A percentile compares a stretch with the other conserved stretches of the same genome.
Evolutionary conservation across 2,797 vertebrate genomes (phyloP).

Genomic region (Phoebastria nigripes): DNA sequence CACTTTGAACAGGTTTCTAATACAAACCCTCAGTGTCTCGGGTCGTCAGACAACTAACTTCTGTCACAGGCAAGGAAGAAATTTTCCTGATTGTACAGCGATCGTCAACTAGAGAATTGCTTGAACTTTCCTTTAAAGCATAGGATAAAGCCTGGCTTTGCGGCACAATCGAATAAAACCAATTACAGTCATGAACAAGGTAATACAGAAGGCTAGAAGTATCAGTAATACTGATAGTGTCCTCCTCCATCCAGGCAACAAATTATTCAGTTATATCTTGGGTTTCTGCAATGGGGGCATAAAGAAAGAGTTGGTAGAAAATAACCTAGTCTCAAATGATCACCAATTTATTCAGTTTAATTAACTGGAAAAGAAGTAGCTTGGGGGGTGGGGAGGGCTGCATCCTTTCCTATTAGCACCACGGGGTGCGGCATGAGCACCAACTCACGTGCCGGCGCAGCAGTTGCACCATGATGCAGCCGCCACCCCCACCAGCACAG

Average conservation of each 20-base stretch:
- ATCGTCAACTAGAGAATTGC: not conserved
- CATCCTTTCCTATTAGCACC: not conserved
- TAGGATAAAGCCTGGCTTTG: not conserved
- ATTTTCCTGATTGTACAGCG: not conserved
- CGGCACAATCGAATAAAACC: not conserved
- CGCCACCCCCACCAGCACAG: not conserved
- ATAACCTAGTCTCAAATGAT: not conserved
- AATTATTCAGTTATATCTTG: not conserved
- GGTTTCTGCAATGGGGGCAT: not conserved
- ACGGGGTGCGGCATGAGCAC: rapidly evolving
- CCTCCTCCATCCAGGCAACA: not conserved
- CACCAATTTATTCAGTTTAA: not conserved
- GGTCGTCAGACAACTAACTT: not conserved
- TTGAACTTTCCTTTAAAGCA: not conserved
- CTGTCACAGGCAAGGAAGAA: not conserved
- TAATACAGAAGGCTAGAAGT: not conserved
- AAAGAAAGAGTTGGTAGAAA: not conserved
- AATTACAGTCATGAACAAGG: not conserved
- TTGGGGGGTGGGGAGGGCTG: not conserved
- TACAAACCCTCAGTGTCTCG: not conserved
- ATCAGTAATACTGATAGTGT: not conserved
- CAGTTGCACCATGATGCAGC: not conserved
- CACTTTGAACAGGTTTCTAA: not conserved
- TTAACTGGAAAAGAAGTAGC: not conserved
- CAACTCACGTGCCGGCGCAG: rapidly evolving